Conservation (phyloP, 2,797 vertebrate genomes). For the Denticeps clupeoides region DNA sequence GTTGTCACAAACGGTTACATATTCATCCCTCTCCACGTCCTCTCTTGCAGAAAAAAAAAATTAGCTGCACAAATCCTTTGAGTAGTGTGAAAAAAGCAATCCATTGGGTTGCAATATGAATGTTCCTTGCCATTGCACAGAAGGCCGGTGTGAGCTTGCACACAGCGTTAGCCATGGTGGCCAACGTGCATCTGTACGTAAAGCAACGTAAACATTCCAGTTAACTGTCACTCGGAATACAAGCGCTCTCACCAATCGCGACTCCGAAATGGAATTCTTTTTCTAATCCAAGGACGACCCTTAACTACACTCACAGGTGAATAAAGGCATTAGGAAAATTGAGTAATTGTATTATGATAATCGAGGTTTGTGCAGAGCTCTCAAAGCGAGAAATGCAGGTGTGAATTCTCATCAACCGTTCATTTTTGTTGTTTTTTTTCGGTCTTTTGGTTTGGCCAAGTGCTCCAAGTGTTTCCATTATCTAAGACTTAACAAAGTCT, state of each 20-base stretch:
- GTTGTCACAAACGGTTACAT: not conserved
- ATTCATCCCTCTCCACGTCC: not conserved
- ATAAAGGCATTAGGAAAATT: slow-evolving; percentile 11
- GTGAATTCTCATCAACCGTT: slow-evolving; percentile 8
- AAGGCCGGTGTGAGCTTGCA: not conserved
- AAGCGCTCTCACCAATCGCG: not conserved
- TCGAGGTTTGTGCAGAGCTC: slow-evolving; percentile 6
- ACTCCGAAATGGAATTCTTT: not conserved
- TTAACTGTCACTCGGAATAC: not conserved
- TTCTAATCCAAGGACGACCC: not conserved
- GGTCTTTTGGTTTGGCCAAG: too few species aligned
- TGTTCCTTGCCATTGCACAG: not conserved
- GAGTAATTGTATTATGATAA: slow-evolving; percentile 16
- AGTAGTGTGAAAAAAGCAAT: not conserved
- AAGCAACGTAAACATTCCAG: too few species aligned
- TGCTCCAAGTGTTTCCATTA: not conserved
- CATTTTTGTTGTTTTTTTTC: slow-evolving; percentile 28
- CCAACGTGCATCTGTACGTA: too few species aligned
- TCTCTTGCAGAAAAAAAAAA: not conserved
- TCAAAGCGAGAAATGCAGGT: slow-evolving; percentile 12
- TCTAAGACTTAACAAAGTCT: not conserved
- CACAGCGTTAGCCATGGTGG: too few species aligned
- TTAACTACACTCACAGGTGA: not conserved
- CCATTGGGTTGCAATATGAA: not conserved
- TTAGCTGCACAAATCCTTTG: not conserved